These are phyloP conservation scores for Syrphus vitripennis DNA, from an alignment of 2,888 invertebrate genomes.

Conservation along the genomic window DNA sequence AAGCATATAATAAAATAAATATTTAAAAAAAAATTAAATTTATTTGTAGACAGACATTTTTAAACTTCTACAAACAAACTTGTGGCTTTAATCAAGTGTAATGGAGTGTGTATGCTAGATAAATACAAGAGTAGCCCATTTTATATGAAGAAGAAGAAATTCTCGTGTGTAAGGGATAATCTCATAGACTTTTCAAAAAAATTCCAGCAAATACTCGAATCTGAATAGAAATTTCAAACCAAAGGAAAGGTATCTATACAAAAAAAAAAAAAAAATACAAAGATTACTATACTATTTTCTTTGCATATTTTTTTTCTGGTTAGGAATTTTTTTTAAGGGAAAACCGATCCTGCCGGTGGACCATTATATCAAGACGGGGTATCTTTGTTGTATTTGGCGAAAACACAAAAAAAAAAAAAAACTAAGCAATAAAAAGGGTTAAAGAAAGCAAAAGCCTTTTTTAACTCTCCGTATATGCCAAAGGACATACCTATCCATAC, in stretches of 20 bases:
- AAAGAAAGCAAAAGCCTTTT: conserved; percentile 48
- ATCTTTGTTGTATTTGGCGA: conserved; percentile 16
- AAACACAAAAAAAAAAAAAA: conserved; percentile 10
- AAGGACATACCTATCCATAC: neutral
- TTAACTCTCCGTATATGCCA: conserved; percentile 32
- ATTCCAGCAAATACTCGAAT: neutral
- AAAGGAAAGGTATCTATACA: conserved; percentile 40
- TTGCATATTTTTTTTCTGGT: conserved; percentile 2
- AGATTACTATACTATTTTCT: conserved; percentile 49
- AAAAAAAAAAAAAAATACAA: conserved; percentile 28
- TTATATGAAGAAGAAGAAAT: conserved; percentile 27
- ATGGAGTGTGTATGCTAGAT: neutral
- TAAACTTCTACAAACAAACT: too few species aligned
- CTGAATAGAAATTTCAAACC: conserved; percentile 60
- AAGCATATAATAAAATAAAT: too few species aligned
- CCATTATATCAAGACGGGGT: conserved; percentile 47
- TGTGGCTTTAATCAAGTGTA: neutral
- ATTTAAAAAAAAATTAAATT: too few species aligned
- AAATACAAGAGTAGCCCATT: conserved; percentile 37
- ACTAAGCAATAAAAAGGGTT: conserved; percentile 54
- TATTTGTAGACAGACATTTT: too few species aligned
- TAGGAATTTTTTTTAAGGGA: conserved; percentile 29
- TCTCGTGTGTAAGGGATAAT: conserved; percentile 42
- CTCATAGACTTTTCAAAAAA: conserved; percentile 32
- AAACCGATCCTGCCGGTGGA: conserved; percentile 63